Evolutionary conservation across 2,113 vertebrate genomes (phyloP), one percentile per base, ranked within the genome.

Genomic region (Coregonus clupeaformis): DNA sequence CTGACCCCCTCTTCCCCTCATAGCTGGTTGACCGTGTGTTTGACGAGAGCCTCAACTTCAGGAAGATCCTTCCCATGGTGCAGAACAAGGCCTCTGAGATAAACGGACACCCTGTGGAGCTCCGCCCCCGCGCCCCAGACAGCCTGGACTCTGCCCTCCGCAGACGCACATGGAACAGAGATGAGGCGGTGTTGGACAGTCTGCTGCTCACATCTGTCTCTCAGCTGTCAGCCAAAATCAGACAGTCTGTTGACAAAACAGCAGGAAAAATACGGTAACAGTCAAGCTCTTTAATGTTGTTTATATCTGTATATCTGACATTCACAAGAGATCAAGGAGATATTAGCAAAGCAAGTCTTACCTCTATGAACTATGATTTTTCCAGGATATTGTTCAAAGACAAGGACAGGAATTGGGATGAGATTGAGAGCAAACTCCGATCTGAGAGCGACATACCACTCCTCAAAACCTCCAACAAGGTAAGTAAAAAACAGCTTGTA

Each of bases 11-110:
- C 55, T 68, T 12, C 77, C 1, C 60, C 45, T 62, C 2, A 30
- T 24, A 99, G 98, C 89, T 99, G 91, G 97, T 99, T 86, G 97
- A 98, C 86, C 94, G 97, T 68, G 97, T 99, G 84, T 99, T 99
- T 91, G 98, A 99, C 84, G 98, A 99, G 91, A 99, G 98, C 88
- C 94, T 99, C 77, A 99, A 98, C 94, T 99, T 99, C 91, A 91
- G 95, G 87, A 99, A 99, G 91, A 97, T 97, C 81, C 97, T 96
- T 68, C 97, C 96, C 42, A 81, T 97, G 81, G 94, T 96, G 83
- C 90, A 94, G 79, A 88, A 62, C 68, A 89, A 96, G 91, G 89
- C 94, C 24, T 92, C 97, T 29, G 96, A 98, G 87, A 94, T 95
- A 71, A 98, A 97, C 45, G 93, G 93, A 71, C 94, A 94, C 42